Conservation (phyloP, 2,797 vertebrate species). For the Microctenopoma lineatum region DNA sequence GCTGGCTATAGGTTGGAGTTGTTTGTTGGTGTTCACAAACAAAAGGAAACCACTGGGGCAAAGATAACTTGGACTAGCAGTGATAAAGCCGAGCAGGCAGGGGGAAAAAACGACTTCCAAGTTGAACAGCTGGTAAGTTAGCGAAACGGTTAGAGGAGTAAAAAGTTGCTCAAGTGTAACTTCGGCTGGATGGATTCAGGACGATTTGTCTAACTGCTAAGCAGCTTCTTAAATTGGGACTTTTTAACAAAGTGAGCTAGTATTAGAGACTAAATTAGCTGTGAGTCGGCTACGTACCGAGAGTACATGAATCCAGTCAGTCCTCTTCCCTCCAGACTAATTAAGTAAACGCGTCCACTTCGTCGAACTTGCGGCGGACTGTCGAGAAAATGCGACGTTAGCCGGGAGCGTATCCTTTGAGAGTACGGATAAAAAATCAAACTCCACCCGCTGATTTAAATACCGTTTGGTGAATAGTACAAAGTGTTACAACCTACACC, state of each 20-base stretch:
- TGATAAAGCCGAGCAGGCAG: neutral
- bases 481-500: slow-evolving; percentile 41
- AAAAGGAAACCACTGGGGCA: rapidly evolving
- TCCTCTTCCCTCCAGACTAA: slow-evolving; percentile 46
- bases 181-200: rapidly evolving
- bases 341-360: slow-evolving; percentile 30
- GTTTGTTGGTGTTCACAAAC: neutral
- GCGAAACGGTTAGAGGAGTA: neutral
- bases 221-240: rapidly evolving
- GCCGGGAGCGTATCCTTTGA: neutral
- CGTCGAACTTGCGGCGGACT: slow-evolving; percentile 17
- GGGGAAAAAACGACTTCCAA: neutral
- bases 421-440: neutral
- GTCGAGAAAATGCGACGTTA: slow-evolving; percentile 6
- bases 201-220: rapidly evolving
- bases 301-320: slow-evolving; percentile 38
- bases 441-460: slow-evolving; percentile 24
- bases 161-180: slow-evolving; percentile 3
- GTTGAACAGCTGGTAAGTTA: neutral
- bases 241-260: neutral
- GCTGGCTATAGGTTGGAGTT: rapidly evolving
- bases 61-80: neutral
- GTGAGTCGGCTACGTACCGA: slow-evolving; percentile 46
- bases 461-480: slow-evolving; percentile 50
- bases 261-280: neutral